Evolutionary conservation across 2,888 invertebrate genomes (phyloP), one percentile per base, ranked within the genome.

Genomic region (Frankliniella fusca): DNA sequence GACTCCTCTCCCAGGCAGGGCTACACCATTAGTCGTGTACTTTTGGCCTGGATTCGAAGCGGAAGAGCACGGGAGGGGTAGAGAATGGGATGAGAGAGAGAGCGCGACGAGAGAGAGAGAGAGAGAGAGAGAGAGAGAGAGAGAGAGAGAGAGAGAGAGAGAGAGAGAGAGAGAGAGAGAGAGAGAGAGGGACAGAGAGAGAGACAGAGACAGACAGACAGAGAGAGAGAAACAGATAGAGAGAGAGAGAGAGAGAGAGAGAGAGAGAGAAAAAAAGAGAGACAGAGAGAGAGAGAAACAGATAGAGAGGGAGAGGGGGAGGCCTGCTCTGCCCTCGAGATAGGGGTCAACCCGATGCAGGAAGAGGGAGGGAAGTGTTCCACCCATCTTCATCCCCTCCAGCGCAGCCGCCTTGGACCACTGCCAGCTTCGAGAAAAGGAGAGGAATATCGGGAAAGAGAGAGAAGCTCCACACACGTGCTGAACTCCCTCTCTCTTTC

Each of bases 261-360:
- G 50, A 50, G 50, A 11, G 50, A 50, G 10, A 15, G 15, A 15
- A 50, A 15, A 50, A 50, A 9, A 50, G 50, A 50, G 50, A 50
- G 50, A 50, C 10, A 50, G 50, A 50, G 50, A 50, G 50, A 50
- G 50, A 50, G 50, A 50, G 50, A 50, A 15, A 50, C 9, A 50
- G 50, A 11, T 9, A 50, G 50, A 50, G 50, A 11, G 50, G 15
- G 54, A 15, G 12, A 54, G 54, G 8, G 54, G 18, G 18, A 2
- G 18, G 54, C 27, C 27, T 8, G 70, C 70, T 76, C 23, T 76
- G 70, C 70, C 70, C 70, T 76, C 27, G 27, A 23, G 70, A 76
- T 76, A 27, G 70, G 70, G 70, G 70, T 76, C 70, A 76, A 76
- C 70, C 70, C 70, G 70, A 76, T 76, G 70, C 70, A 10, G 70